Evolutionary conservation across 2,888 invertebrate species (phyloP).

Genomic region (Cryptosula pallasiana): DNA sequence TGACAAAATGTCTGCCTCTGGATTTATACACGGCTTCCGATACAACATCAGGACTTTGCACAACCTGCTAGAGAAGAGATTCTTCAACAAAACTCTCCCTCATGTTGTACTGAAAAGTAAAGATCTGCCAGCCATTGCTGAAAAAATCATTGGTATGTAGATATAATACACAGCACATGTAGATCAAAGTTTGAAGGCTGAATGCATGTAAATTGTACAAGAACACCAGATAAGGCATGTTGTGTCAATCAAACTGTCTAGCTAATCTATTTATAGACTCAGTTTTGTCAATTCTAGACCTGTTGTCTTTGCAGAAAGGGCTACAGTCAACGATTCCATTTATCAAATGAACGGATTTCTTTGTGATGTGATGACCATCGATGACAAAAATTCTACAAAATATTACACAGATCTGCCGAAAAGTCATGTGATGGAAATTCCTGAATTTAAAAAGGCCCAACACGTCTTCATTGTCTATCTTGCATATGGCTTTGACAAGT

Average conservation of each 20-base stretch:
- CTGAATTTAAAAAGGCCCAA: not conserved
- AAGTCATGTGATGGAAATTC: constrained; percentile 15
- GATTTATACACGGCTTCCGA: constrained; percentile 26
- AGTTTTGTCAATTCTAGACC: no score
- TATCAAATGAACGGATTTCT: constrained; percentile 22
- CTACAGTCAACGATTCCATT: not conserved
- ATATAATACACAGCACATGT: no score
- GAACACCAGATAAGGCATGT: no score
- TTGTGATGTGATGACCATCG: constrained; percentile 21
- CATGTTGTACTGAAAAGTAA: not conserved
- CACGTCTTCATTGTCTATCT: constrained; percentile 17
- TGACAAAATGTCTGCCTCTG: constrained; percentile 24
- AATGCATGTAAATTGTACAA: no score
- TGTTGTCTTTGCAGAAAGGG: not conserved
- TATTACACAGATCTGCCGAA: constrained; percentile 19
- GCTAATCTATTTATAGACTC: no score
- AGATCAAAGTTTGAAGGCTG: no score
- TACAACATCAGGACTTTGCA: constrained; percentile 25
- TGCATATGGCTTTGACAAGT: constrained; percentile 19
- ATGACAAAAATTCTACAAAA: not conserved
- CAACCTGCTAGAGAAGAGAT: constrained; percentile 22
- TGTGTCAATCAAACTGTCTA: no score
- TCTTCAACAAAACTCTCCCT: constrained; percentile 16
- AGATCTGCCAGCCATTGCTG: constrained; percentile 11
- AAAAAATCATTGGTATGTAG: constrained; percentile 15